These are phyloP conservation scores for Gephyroberyx darwinii DNA, from an alignment of 2,797 vertebrate species.

Conservation along the genomic window DNA sequence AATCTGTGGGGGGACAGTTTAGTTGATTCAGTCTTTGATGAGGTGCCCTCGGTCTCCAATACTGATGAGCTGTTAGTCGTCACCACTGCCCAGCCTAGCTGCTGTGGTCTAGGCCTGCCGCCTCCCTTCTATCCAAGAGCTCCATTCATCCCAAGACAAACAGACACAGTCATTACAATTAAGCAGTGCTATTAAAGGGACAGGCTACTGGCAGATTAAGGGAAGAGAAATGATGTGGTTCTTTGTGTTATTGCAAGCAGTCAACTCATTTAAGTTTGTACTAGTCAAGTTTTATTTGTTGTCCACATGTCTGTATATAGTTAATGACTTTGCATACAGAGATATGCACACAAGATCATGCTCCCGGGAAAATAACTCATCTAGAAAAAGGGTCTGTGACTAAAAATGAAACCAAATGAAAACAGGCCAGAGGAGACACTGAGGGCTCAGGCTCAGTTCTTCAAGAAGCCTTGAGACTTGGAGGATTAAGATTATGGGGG, in stretches of 20 bases:
- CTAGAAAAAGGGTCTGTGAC: constrained; percentile 13
- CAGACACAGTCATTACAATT: constrained; percentile 78
- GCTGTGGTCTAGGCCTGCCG: constrained; percentile 72
- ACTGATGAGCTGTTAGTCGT: constrained; percentile 77
- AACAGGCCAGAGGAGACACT: constrained; percentile 58
- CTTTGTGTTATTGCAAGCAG: constrained; percentile 62
- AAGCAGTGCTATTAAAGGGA: constrained; percentile 76
- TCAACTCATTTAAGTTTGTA: constrained; percentile 57
- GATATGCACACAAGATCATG: constrained; percentile 38
- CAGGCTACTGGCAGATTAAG: constrained; percentile 75
- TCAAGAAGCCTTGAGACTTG: constrained; percentile 72
- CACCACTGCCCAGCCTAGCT: constrained; percentile 66
- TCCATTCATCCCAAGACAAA: constrained; percentile 77
- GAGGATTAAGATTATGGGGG: constrained; percentile 80
- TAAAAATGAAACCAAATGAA: constrained; percentile 52
- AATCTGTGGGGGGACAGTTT: constrained; percentile 74
- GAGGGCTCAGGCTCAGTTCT: constrained; percentile 52
- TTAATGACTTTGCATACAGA: constrained; percentile 41
- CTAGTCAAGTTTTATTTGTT: constrained; percentile 58
- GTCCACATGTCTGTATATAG: constrained; percentile 45
- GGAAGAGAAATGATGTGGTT: constrained; percentile 64
- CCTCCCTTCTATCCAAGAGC: constrained; percentile 72
- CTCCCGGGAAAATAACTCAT: constrained; percentile 45
- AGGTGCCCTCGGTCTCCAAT: constrained; percentile 70
- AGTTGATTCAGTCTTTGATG: constrained; percentile 77